Base-by-base conservation (phyloP, 2,113 vertebrate genomes). In the Corythoichthys intestinalis region DNA sequence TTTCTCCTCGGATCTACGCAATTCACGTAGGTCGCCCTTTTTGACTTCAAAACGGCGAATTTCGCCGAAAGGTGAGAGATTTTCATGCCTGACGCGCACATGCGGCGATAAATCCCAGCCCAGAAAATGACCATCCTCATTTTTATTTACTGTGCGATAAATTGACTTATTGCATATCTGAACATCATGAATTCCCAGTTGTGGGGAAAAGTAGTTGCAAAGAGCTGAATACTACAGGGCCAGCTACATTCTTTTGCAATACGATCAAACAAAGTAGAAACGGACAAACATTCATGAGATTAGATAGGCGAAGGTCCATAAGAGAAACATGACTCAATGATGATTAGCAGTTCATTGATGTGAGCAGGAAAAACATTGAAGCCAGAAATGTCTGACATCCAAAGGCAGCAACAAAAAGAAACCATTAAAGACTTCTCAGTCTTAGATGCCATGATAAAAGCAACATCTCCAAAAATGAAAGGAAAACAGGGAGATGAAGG, bases 281-380 rank as follows among this genome's bases (percentile, higher is more conserved):
- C 38, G 53, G 77, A 73, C 63, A 66, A 82, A 70, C 57, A 69
- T 65, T 65, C 65, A 69, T 28, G 38, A 68, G 82, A 83, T 77
- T 81, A 77, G 83, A 69, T 54, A 58, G 44, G 54, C 49, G 46
- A 35, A 65, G 56, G 47, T 5, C 2, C 52, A 44, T 64, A 37
- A 71, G 69, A 75, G 72, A 67, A 81, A 82, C 61, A 13, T 4
- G 48, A 39, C 60, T 56, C 54, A 49, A 5, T 38, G 35, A 35
- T 38, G 53, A 77, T 67, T 70, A 74, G 56, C 53, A 71, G 54
- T 66, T 69, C 49, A 66, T 41, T 75, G 78, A 48, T 75, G 73
- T n/a, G 44, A 35, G 58, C 35, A 4, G 5, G 67, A 52, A 58
- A 49, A 34, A 52, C 57, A 28, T 66, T 34, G 11, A 4, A 1